Evolutionary conservation across 1,140 invertebrate species (phyloP), one percentile per base, ranked within the genome.

Genomic region (Bombyx mandarina): DNA sequence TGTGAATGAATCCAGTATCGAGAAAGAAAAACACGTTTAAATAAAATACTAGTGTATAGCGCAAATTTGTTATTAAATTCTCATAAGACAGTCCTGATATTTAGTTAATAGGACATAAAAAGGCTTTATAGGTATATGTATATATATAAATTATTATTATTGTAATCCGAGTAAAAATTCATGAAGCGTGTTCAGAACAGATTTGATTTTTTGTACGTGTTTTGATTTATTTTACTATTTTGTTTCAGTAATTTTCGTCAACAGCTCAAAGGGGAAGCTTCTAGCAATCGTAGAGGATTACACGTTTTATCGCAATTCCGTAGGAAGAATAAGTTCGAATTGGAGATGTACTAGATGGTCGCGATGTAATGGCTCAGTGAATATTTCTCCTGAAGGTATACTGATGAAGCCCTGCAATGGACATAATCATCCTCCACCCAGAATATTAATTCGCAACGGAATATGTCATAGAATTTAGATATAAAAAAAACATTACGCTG

Each of bases 331-430:
- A 51, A 71, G 63, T 0, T 58, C 64, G 7, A 73, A 67, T 8
- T 77, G 75, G 77, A 43, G 77, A 6, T 77, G 73, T 45, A 75
- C 74, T 5, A 59, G 73, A 45, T 73, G 74, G 69, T 66, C 70
- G 7, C 54, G 52, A 0, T 80, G 75, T 48, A 75, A 66, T 22
- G 60, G 68, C 4, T 65, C 69, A 52, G 65, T 80, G 53, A 76
- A 72, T 8, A 66, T 73, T 45, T 66, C 43, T 6, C 22, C 45
- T 18, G 45, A 56, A 0, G 73, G 73, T 0, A 35, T 56, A 7
- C 18, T 77, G n/a, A 45, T 61, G 2, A 22, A 42, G n/a, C 52
- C 50, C 7, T 10, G 52, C 10, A 50, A 58, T 8, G 12, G 56
- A 8, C 61, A 66, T 35, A 49, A 48, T 22, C 61, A 66, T 35